A percentile compares a stretch with the other conserved stretches of the same genome.
Conservation (phyloP, 2,113 vertebrate genomes). For the Psephotus haematonotus region DNA sequence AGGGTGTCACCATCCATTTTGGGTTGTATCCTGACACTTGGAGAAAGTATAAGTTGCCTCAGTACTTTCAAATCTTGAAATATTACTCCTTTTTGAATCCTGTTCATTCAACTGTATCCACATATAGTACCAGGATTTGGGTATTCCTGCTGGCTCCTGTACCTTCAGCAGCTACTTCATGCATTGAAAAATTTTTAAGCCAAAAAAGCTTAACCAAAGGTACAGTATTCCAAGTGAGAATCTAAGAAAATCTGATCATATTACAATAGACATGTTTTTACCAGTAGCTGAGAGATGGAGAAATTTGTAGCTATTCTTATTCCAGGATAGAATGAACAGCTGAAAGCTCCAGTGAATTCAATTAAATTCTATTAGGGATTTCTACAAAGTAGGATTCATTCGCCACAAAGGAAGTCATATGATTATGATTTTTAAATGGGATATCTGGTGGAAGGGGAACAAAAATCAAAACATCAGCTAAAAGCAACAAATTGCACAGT, state of each 20-base stretch:
- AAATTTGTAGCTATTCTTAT: background rate
- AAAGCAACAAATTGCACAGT: background rate
- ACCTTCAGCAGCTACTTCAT: background rate
- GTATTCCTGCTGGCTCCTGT: background rate
- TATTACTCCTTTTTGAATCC: background rate
- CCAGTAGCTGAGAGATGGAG: background rate
- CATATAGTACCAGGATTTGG: background rate
- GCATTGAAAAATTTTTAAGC: background rate
- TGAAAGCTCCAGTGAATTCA: background rate
- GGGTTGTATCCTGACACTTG: background rate
- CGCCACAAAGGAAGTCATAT: background rate
- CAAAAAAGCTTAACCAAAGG: background rate
- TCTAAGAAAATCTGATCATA: background rate
- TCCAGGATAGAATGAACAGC: background rate
- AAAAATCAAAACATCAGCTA: background rate
- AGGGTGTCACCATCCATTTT: background rate
- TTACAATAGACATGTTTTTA: background rate
- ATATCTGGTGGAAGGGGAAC: background rate
- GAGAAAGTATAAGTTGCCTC: background rate
- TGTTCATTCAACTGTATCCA: background rate
- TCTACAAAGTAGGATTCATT: background rate
- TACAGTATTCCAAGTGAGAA: background rate
- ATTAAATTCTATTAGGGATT: background rate
- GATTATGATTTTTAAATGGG: conserved; percentile 14
- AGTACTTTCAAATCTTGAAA: background rate